phyloP scores from a whole-genome alignment of 2,113 vertebrate species.

The Paramormyrops kingsleyae region DNA sequence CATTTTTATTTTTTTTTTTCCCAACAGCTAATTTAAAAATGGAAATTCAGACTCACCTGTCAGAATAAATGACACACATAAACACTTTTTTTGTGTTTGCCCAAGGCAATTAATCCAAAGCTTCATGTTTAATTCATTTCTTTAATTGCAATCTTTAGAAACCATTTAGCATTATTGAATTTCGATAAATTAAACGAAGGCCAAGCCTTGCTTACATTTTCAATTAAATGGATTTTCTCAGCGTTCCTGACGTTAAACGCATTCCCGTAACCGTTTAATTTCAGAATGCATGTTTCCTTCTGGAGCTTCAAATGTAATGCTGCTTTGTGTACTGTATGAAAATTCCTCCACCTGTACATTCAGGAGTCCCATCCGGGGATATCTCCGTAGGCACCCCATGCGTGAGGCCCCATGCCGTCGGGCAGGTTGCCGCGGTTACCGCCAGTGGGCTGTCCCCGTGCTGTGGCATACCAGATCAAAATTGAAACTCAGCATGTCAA shows the following conservation, averaged over 20 bases:
- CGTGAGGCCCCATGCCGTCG: neutral
- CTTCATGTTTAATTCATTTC: slow-evolving; percentile 72
- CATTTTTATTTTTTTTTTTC: neutral
- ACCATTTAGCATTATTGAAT: slow-evolving; percentile 67
- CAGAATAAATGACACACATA: slow-evolving; percentile 64
- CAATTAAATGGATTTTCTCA: slow-evolving; percentile 20
- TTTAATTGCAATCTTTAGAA: slow-evolving; percentile 60
- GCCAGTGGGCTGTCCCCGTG: neutral
- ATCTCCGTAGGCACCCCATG: neutral
- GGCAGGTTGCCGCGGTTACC: neutral
- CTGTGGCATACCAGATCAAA: neutral
- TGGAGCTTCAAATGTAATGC: neutral
- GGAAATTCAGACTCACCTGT: slow-evolving; percentile 14
- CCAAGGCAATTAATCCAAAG: slow-evolving; percentile 72
- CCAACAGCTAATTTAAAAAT: slow-evolving; percentile 15
- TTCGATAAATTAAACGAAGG: slow-evolving; percentile 32
- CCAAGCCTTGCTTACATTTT: slow-evolving; percentile 14
- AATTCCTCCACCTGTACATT: neutral
- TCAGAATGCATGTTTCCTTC: neutral
- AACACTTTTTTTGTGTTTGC: slow-evolving; percentile 67
- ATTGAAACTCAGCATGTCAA: neutral
- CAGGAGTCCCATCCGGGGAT: neutral
- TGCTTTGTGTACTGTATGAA: neutral
- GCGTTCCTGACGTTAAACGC: neutral
- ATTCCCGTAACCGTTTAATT: neutral